Evolutionary conservation across 2,888 invertebrate genomes (phyloP), one percentile per base, ranked within the genome.

Genomic region (Pheosia tremula): DNA sequence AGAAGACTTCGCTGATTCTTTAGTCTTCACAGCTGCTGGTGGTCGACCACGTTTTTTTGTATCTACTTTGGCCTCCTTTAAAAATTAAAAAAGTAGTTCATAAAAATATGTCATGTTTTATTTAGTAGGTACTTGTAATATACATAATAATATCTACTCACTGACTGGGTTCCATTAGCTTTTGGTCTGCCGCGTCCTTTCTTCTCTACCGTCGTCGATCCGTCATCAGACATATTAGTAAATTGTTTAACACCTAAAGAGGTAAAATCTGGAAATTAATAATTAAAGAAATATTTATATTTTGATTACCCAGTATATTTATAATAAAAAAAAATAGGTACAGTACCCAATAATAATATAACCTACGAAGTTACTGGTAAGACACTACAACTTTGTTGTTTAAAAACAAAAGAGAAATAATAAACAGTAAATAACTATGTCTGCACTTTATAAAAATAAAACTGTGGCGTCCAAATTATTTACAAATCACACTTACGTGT

Each of bases 1-100:
- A 9, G 94, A 94, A 11, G 94, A 92, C 74, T 93, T 93, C 64
- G 94, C 89, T n/a, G 94, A 90, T 79, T 94, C 94, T 82, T 94
- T 94, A 69, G 88, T 87, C 80, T 90, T 91, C 6, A 89, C 79
- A 38, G 92, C 78, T 61, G 87, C 90, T 64, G 91, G 83, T 49
- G 91, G 89, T 75, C 94, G 84, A 4, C 93, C 92, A 75, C 94
- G 82, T 82, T 94, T 94, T 80, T 94, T 94, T 41, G 88, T 77
- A 69, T 94, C 94, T 57, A 68, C 88, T 86, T 94, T 94, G n/a
- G 90, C 85, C 75, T 94, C 94, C 94, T 94, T 67, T 47, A 75
- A 71, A 55, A 56, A 63, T 52, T 9, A 43, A 9, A 3, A 43
- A 8, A 8, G 3, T 43, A 43, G 24, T 24, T 24, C 24, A 24